phyloP scores from a whole-genome alignment of 2,888 invertebrate genomes.

The Agriopis marginaria region DNA sequence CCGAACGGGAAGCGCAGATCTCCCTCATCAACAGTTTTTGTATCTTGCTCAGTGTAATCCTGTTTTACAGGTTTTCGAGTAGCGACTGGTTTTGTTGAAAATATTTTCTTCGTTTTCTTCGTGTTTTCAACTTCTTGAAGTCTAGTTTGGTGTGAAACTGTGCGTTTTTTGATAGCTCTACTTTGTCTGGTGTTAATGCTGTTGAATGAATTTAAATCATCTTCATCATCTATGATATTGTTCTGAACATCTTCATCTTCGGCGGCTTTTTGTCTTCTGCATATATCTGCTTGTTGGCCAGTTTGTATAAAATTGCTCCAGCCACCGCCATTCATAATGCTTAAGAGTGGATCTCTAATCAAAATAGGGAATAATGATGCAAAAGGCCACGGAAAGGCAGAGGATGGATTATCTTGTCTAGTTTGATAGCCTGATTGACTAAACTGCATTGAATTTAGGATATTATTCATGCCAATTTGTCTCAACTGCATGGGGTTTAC shows the following conservation, averaged over 20 bases:
- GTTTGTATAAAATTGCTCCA: constrained; percentile 86
- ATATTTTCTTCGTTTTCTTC: constrained; percentile 63
- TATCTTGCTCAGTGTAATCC: constrained; percentile 53
- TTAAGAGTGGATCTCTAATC: constrained; percentile 85
- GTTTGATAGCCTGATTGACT: constrained; percentile 44
- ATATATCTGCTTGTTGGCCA: constrained; percentile 85
- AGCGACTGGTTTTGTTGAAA: constrained; percentile 54
- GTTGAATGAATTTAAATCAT: constrained; percentile 37
- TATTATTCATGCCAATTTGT: constrained; percentile 40
- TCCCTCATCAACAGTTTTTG: constrained; percentile 55
- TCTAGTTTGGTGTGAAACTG: constrained; percentile 54
- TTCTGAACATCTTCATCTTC: constrained; percentile 36
- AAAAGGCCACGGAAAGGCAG: constrained; percentile 79
- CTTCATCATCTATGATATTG: constrained; percentile 29
- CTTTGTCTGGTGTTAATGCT: constrained; percentile 57
- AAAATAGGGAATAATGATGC: constrained; percentile 84
- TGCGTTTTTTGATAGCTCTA: constrained; percentile 70
- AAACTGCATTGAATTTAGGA: constrained; percentile 52
- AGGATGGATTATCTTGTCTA: constrained; percentile 61
- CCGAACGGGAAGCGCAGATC: constrained; percentile 49
- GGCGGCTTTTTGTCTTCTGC: constrained; percentile 71
- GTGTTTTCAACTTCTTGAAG: constrained; percentile 56
- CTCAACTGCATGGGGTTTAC: constrained; percentile 52
- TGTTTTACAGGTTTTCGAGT: constrained; percentile 62
- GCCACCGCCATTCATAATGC: constrained; percentile 80